Evolutionary conservation across 2,888 invertebrate genomes (phyloP).

Genomic region (Himalopsyche tibetana): DNA sequence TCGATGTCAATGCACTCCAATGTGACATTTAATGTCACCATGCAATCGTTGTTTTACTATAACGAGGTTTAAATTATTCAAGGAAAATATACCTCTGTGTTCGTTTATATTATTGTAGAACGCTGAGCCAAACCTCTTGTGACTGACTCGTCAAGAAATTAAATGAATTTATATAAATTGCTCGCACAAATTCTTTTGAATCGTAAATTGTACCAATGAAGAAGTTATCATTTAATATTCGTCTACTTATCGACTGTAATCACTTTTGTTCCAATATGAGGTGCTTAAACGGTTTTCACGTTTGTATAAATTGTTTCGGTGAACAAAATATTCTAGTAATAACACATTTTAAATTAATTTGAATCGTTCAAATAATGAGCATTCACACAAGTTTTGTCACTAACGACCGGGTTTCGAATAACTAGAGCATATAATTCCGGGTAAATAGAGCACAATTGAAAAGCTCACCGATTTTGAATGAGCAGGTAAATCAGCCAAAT

Average conservation of each 20-base stretch:
- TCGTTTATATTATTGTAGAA: neutral
- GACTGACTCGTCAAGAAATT: neutral
- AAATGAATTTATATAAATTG: no score
- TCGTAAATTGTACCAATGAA: neutral
- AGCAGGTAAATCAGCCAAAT: no score
- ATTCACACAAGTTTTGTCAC: no score
- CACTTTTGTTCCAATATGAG: neutral
- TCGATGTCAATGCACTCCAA: neutral
- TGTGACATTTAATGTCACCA: neutral
- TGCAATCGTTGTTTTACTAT: neutral
- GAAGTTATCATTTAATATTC: conserved; percentile 20
- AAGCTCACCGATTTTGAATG: no score
- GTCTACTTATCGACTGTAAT: conserved; percentile 6
- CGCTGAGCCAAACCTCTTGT: neutral
- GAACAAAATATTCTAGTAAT: neutral
- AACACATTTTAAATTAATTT: no score
- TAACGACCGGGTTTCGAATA: no score
- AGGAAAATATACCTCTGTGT: neutral
- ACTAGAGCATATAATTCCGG: no score
- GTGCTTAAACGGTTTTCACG: neutral
- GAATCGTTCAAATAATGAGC: no score
- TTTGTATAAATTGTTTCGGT: neutral
- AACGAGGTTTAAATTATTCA: neutral
- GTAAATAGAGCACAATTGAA: no score
- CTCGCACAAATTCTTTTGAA: neutral